Conservation (phyloP, 2,888 invertebrate genomes). For the Drosophila maculinotata region DNA sequence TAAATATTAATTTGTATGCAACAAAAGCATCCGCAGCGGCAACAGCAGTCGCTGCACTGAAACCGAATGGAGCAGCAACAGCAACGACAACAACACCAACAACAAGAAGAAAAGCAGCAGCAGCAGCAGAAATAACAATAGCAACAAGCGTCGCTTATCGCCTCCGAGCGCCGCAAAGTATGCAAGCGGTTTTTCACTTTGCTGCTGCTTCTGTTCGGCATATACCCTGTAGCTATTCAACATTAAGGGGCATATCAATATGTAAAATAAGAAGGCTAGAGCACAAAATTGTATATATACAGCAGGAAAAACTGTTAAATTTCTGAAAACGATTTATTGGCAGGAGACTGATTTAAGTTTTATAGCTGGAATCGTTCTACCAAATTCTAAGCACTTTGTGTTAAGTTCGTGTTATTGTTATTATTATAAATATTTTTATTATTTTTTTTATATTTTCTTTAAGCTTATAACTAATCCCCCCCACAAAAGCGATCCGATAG, state of each 20-base stretch:
- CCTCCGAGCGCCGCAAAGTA: constrained; percentile 73
- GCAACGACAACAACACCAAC: constrained; percentile 8
- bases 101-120: constrained; percentile 29
- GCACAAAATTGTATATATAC: not conserved
- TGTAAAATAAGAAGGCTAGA: rapidly evolving
- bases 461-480: too few species aligned
- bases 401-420: too few species aligned
- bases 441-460: too few species aligned
- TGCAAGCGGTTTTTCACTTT: constrained; percentile 76
- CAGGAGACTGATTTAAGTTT: too few species aligned
- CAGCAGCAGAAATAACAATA: constrained; percentile 49
- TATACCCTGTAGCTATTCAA: constrained; percentile 27
- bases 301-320: too few species aligned
- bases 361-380: too few species aligned
- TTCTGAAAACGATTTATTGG: too few species aligned
- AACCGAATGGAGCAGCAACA: constrained; percentile 48
- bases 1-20: constrained; percentile 81
- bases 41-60: constrained; percentile 35
- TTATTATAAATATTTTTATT: too few species aligned
- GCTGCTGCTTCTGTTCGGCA: constrained; percentile 38
- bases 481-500: too few species aligned
- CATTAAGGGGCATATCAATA: not conserved
- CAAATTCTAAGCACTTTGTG: too few species aligned
- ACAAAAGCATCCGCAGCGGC: constrained; percentile 62
- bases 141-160: constrained; percentile 73